These are phyloP conservation scores for Cerceris rybyensis DNA, from an alignment of 2,888 invertebrate genomes.

Conservation along the genomic window DNA sequence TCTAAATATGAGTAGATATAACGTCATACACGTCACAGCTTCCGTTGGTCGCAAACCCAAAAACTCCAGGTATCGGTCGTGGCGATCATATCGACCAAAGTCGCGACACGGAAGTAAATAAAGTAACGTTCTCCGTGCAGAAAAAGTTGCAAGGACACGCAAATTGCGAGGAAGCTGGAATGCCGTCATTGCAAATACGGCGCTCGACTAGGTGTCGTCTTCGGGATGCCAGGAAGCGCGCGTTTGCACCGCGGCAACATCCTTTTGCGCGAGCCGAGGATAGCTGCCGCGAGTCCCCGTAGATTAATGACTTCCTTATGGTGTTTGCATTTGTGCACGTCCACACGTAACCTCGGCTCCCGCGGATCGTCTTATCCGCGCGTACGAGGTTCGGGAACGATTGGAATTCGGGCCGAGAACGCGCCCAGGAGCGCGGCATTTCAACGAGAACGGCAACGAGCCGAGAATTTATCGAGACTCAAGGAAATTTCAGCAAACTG, in stretches of 20 bases:
- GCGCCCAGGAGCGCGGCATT: slow-evolving; percentile 12
- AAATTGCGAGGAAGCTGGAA: slow-evolving; percentile 33
- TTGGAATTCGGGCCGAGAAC: slow-evolving; percentile 39
- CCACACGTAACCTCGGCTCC: slow-evolving; percentile 19
- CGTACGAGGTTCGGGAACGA: slow-evolving; percentile 25
- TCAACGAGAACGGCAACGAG: not conserved
- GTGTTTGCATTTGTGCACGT: slow-evolving; percentile 35
- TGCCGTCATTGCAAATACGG: slow-evolving; percentile 38
- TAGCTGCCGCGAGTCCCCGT: slow-evolving; percentile 43
- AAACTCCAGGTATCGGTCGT: too few relatives aligned
- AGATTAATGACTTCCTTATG: slow-evolving; percentile 61
- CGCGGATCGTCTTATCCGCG: not conserved
- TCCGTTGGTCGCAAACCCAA: too few relatives aligned
- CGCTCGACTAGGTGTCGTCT: slow-evolving; percentile 19
- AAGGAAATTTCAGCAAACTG: too few relatives aligned
- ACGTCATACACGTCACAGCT: too few relatives aligned
- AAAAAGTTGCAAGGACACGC: slow-evolving; percentile 19
- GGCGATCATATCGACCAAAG: too few relatives aligned
- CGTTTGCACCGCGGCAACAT: slow-evolving; percentile 32
- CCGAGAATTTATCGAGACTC: too few relatives aligned
- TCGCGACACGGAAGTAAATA: too few relatives aligned
- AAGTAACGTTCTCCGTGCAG: not conserved
- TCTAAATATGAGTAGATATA: too few relatives aligned
- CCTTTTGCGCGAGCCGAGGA: slow-evolving; percentile 55
- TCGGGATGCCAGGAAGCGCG: slow-evolving; percentile 2